Base-by-base conservation (phyloP, 2,888 invertebrate species). In the Blastobasis lacticolella region DNA sequence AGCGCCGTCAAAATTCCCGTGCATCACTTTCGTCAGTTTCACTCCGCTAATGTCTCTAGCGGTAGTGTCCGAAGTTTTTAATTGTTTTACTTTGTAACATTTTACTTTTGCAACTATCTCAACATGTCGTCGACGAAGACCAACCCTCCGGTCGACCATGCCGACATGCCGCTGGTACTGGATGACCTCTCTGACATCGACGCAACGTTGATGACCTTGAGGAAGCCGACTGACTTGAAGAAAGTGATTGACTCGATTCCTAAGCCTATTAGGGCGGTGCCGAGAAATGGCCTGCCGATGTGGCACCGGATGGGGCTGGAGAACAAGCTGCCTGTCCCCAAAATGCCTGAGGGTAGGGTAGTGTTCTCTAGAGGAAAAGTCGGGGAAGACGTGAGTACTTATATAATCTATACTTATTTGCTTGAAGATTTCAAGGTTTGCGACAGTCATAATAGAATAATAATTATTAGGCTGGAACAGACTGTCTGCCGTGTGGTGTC, bases 281-380 rank as follows among this genome's bases (percentile, higher is more conserved):
- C 90, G 1, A 81, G 81, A 57, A 82, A 81, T 75, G 88, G 87
- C 1, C 68, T 90, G 36, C 90, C 90, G 3, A 52, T 83, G 52
- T 91, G 91, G 91, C 80, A 81, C 53, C 73, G 71, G 44, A 73
- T 90, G 4, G 88, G 90, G 0, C 61, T 90, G 64, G 90, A 90
- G 59, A 70, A 78, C 53, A 90, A 90, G 64, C 68, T 90, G 50
- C 90, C 90, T 1, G 80, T 89, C 52, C 84, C 90, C 10, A 85
- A 87, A 63, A 86, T 86, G 72, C 90, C 90, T 0, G 71, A 67
- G 36, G 89, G 88, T 3, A 84, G 78, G 53, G 78, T 90, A 51
- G 64, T 85, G 49, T 86, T 90, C 63, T 81, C 87, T 45, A 88
- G 90, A 55, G 90, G 89, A 38, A 86, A 72, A 64, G 80, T 90